These are phyloP conservation scores for Deilephila elpenor DNA, from an alignment of 2,888 invertebrate species.

Conservation along the genomic window DNA sequence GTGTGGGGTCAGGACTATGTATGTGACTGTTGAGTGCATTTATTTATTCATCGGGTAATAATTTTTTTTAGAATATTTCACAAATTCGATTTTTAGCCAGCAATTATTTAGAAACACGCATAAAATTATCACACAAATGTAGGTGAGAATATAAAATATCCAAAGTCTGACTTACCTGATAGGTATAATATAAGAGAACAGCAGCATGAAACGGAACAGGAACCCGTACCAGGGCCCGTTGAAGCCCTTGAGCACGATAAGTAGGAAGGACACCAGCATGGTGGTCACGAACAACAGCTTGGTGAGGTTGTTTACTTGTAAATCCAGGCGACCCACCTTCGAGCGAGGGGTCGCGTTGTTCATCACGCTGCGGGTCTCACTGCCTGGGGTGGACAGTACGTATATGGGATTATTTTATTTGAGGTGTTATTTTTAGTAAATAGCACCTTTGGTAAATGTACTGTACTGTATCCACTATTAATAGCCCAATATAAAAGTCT, in stretches of 20 bases:
- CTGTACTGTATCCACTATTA: too few species aligned
- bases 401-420: not conserved
- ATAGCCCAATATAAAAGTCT: too few species aligned
- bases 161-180: slow-evolving; percentile 87
- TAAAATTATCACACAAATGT: too few species aligned
- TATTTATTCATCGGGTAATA: too few species aligned
- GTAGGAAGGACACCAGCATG: slow-evolving; percentile 93
- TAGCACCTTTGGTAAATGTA: too few species aligned
- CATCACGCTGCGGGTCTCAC: slow-evolving; percentile 99
- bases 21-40: too few species aligned
- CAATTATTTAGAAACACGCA: too few species aligned
- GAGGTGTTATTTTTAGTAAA: too few species aligned
- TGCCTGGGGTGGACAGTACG: slow-evolving; percentile 80
- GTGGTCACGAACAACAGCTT: slow-evolving; percentile 97
- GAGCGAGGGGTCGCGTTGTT: slow-evolving; percentile 98
- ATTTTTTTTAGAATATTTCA: too few species aligned
- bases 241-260: slow-evolving; percentile 98
- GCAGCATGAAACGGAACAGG: slow-evolving; percentile 97
- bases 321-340: slow-evolving; percentile 97
- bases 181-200: slow-evolving; percentile 99
- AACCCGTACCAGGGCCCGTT: slow-evolving; percentile 98
- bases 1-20: too few species aligned
- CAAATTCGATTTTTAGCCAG: too few species aligned
- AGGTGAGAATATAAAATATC: not conserved
- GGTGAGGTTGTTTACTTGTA: slow-evolving; percentile 98